These are phyloP conservation scores for Polymixis flavicincta DNA, from an alignment of 2,888 invertebrate species.

Conservation along the genomic window DNA sequence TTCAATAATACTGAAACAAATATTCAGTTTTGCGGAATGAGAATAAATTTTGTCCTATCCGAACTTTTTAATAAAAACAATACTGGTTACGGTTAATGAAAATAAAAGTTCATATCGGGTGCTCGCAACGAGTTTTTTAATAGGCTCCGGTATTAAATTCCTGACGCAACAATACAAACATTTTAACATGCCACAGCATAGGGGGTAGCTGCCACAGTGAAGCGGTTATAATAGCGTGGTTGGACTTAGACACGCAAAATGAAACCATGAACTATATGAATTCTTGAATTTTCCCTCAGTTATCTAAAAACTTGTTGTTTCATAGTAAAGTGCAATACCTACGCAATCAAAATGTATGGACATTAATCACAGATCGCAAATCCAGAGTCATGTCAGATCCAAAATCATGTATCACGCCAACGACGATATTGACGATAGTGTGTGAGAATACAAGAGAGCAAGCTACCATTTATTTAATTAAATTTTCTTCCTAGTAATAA, in stretches of 20 bases:
- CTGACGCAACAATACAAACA: not conserved
- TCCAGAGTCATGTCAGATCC: too few species aligned
- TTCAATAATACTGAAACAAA: conserved; percentile 16
- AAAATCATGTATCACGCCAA: too few species aligned
- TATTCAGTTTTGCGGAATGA: not conserved
- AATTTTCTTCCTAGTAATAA: not conserved
- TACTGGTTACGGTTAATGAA: conserved; percentile 19
- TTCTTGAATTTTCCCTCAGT: too few species aligned
- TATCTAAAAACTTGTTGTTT: too few species aligned
- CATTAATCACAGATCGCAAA: too few species aligned
- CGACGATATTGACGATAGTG: too few species aligned
- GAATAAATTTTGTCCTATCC: not conserved
- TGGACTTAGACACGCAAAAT: too few species aligned
- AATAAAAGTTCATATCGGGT: conserved; percentile 18
- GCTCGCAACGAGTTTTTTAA: conserved; percentile 27
- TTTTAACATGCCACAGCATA: not conserved
- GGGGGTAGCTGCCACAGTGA: not conserved
- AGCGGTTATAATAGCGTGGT: too few species aligned
- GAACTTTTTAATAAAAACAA: conserved; percentile 29
- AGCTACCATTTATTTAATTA: not conserved
- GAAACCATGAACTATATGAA: too few species aligned
- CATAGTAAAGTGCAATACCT: too few species aligned
- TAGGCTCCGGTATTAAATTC: conserved; percentile 31
- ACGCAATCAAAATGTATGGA: too few species aligned
- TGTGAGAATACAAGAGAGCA: not conserved